Percentiles rank a stretch among this genome's conserved stretches.
Evolutionary conservation across 2,797 vertebrate species (phyloP).

Genomic region (Nothura maculosa): DNA sequence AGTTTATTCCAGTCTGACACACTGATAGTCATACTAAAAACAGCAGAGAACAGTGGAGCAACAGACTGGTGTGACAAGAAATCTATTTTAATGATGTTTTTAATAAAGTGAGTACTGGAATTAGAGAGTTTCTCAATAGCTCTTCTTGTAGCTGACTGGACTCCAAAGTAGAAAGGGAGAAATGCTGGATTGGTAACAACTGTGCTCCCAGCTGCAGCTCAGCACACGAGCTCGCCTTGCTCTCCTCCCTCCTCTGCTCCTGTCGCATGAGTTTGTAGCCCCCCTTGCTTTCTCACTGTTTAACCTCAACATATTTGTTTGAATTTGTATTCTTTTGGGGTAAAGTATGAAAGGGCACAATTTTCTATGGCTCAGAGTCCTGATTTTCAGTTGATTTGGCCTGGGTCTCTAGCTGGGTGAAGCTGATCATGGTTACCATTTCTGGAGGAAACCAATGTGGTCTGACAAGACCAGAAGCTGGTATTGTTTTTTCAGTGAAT

Average conservation of each 20-base stretch:
- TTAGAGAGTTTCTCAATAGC: background rate
- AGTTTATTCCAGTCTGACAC: background rate
- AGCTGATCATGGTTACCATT: background rate
- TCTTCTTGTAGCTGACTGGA: background rate
- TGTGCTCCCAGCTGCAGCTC: background rate
- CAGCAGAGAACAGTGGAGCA: fast-evolving
- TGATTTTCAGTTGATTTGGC: background rate
- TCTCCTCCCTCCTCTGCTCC: background rate
- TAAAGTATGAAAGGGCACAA: background rate
- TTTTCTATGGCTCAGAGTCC: background rate
- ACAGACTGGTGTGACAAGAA: background rate
- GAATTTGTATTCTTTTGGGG: background rate
- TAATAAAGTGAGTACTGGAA: background rate
- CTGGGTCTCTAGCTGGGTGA: background rate
- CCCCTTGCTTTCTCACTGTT: background rate
- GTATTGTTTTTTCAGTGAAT: background rate
- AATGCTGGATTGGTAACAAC: background rate
- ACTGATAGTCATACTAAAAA: background rate
- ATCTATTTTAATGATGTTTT: background rate
- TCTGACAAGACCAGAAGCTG: background rate
- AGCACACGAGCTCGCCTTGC: fast-evolving
- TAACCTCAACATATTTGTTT: background rate
- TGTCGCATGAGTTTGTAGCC: background rate
- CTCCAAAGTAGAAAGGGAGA: background rate
- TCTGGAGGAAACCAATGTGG: background rate